Base-by-base conservation (phyloP, 2,797 vertebrate genomes). In the Garrulus glandarius region DNA sequence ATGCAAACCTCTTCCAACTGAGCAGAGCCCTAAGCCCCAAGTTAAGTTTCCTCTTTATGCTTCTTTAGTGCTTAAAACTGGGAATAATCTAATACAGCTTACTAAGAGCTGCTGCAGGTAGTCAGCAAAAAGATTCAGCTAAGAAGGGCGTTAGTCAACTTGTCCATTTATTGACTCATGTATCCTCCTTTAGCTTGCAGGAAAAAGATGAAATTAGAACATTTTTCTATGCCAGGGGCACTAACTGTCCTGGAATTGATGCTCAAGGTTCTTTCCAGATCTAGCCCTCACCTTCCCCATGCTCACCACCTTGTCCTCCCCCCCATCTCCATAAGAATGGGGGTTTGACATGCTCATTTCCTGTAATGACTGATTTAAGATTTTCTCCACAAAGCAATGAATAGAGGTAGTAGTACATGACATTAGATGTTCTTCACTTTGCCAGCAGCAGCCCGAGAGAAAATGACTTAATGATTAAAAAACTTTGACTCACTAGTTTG, bases 391-490 rank as follows among this genome's bases (percentile, higher is more conserved):
- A 93, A 69, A 86, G 44, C 41, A 90, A 64, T 67, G 50, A 94
- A 72, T 30, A 87, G 71, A 68, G 52, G 13, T 55, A 92, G 74
- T 19, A 91, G 46, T 29, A 86, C 15, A 19, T 46, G 39, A 61
- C 43, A 53, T 36, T 20, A 80, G 56, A 52, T 80, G 29, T 60
- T 82, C 90, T 56, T 63, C 70, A 71, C 75, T 95, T 96, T 61
- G 75, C 36, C 76, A 95, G 77, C 15, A 77, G 84, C 34, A 90
- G 44, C 27, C 16, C 0, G 5, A 59, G 15, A 91, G 87, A 96
- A 97, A 96, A 67, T 60, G 43, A 76, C 79, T 84, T 74, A 63
- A 55, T 57, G 89, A 63, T 68, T 39, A 83, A 96, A 94, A 94
- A 92, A 59, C 44, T 88, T 82, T 78, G 87, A 79, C 74, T 89